phyloP scores from a whole-genome alignment of 2,888 invertebrate species.

The Hanleya hanleyi region DNA sequence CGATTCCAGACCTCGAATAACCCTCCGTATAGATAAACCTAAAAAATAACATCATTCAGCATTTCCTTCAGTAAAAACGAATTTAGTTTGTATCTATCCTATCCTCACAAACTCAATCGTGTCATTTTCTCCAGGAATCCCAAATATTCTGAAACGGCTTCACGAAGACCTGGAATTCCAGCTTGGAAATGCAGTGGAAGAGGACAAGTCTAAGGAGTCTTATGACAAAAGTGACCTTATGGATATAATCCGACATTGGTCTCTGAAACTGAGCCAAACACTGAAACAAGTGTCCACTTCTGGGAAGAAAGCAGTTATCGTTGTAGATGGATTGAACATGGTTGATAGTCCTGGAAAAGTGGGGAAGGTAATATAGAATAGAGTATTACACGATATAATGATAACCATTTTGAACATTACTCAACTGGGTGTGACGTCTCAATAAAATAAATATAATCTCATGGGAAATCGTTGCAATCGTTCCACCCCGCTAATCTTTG shows the following conservation, averaged over 20 bases:
- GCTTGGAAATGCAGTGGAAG: not conserved
- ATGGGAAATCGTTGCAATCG: too few species aligned
- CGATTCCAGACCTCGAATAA: too few species aligned
- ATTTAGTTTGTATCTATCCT: too few species aligned
- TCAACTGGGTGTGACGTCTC: too few species aligned
- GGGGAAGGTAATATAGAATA: conserved; percentile 43
- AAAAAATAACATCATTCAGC: too few species aligned
- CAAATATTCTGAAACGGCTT: conserved; percentile 40
- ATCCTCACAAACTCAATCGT: too few species aligned
- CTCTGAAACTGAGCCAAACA: not conserved
- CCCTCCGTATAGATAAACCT: too few species aligned
- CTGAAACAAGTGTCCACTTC: not conserved
- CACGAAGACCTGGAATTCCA: conserved; percentile 9
- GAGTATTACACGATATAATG: too few species aligned
- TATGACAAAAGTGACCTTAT: not conserved
- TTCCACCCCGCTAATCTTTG: too few species aligned
- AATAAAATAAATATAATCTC: too few species aligned
- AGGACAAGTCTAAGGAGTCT: not conserved
- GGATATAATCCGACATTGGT: not conserved
- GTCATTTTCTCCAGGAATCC: conserved; percentile 40
- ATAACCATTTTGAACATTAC: too few species aligned
- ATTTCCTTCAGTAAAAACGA: too few species aligned
- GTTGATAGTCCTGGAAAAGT: conserved; percentile 41
- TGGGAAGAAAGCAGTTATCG: not conserved
- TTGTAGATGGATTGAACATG: conserved; percentile 55